Evolutionary conservation across 92 coral and sea anemone species (phyloP), one percentile per base, ranked within the genome.

Genomic region (Isaurus tuberculatus): DNA sequence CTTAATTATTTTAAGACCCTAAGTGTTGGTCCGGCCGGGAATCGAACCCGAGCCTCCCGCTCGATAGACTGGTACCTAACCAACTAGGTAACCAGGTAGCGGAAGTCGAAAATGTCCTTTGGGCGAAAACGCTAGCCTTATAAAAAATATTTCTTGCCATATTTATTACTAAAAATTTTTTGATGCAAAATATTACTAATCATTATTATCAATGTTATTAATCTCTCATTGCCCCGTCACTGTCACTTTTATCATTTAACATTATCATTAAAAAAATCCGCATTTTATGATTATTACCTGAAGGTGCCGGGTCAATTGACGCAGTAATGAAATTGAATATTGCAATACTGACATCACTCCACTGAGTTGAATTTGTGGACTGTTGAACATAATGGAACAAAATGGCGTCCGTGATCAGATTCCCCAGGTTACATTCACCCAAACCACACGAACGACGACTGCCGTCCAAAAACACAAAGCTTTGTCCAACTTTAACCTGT

Each of bases 391-490:
- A 93, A 60, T 91, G 87, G 55, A 91, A 88, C 71, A 92, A 94
- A 68, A 94, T 64, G 46, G 98, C 98, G 78, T 92, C 98, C 40
- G 98, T 85, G 7, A 91, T 82, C 29, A 94, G 75, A 78, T 94
- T 90, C 5, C 98, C 98, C 23, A 93, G 79, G 44, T 88, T 88
- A 82, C 98, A 95, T 73, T 91, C 98, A 30, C 64, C 74, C 26
- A 80, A 73, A 27, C 84, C 34, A 73, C 98, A 95, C 16, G 66
- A 83, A 27, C 71, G 85, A 69, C 61, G 83, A 49, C 84, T 85
- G 13, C 87, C 95, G 79, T 90, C 64, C 25, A 95, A 88, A 68
- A 80, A 82, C 26, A 90, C 92, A 16, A 88, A 85, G 19, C 85
- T 84, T 33, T 82, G 61, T 15, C 96, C 98, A 28, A 93, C 89